Base-by-base conservation (phyloP, 2,113 vertebrate genomes). In the Misgurnus mizolepis region DNA sequence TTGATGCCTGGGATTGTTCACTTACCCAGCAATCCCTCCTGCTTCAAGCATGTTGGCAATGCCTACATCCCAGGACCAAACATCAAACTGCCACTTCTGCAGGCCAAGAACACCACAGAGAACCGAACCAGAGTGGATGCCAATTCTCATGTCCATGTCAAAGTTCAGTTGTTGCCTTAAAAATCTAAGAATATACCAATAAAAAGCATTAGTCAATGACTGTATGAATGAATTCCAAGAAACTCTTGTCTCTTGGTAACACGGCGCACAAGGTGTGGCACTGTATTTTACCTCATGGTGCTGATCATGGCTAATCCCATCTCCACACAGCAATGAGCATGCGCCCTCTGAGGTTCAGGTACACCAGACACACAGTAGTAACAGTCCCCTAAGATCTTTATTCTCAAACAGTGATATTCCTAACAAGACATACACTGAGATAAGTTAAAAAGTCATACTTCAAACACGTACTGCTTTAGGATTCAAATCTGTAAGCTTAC, bases 301-400 rank as follows among this genome's bases (percentile, higher is more conserved):
- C 92, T 95, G 91, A 99, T 98, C 97, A 99, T 99, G 84, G 95
- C 95, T 87, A 99, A 93, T 7, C 96, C 97, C 96, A 98, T 96
- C 91, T 99, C 96, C 3, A 98, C 97, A 7, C 96, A 98, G 85
- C 95, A 96, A 61, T 94, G 95, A 43, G 96, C 96, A 0, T 99
- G 98, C 76, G 96, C 96, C 50, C 92, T 94, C 27, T 97, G 95
- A 50, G 97, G 96, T 89, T 99, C 95, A 0, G 97, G 96, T 2
- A 98, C 95, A 6, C 98, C 97, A 0, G 97, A 98, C 50, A 99
- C 97, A 1, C 96, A 98, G 87, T 98, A 99, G 90, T 99, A 99
- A 84, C 98, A 98, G 85, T 98, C 98, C 5, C 97, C 97, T 65
- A 98, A 90, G 88, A 98, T 96, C 91, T 98, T 99, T 90, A 98